Evolutionary conservation across 2,113 vertebrate genomes (phyloP), one percentile per base, ranked within the genome.

Genomic region (Peromyscus leucopus): DNA sequence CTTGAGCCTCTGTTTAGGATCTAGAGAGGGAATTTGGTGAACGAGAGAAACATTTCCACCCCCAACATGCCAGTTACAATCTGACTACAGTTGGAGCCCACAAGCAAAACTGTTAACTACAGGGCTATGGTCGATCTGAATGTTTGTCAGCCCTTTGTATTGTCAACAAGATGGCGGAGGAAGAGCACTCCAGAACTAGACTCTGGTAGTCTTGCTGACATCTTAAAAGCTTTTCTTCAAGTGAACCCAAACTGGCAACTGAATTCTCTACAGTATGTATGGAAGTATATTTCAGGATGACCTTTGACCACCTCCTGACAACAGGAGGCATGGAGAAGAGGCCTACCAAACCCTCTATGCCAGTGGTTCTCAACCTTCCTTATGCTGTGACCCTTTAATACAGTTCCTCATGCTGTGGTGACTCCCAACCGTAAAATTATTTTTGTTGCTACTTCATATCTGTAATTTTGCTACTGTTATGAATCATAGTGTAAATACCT

Each of bases 211-310:
- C 74, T 79, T 55, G 55, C 36, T 83, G 59, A 90, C 24, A 61
- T 48, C 82, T 89, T 93, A 88, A 79, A 88, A 36, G 22, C 51
- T 84, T 6, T 46, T 55, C 36, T 85, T 87, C 5, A 65, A 65
- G 72, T 57, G 24, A 85, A 57, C 94, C 72, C 72, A 96, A 90
- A 93, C 28, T 79, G 79, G 22, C 9, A 82, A 39, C 76, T 59
- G 65, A 55, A 51, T 83, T 89, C 78, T 89, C 48, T 5, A 71
- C 39, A 42, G 72, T 55, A 11, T 61, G 48, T 24, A 71, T 19
- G 15, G 12, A 39, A 63, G 6, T 57, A 1, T 57, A 80, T 55
- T 67, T 91, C 57, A 42, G 31, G 71, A 67, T 91, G 72, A 90
- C 36, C 42, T 33, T 78, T 78, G 21, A 6, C 67, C 51, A 36